phyloP scores from a whole-genome alignment of 2,797 vertebrate species.

The Dipus sagitta region DNA sequence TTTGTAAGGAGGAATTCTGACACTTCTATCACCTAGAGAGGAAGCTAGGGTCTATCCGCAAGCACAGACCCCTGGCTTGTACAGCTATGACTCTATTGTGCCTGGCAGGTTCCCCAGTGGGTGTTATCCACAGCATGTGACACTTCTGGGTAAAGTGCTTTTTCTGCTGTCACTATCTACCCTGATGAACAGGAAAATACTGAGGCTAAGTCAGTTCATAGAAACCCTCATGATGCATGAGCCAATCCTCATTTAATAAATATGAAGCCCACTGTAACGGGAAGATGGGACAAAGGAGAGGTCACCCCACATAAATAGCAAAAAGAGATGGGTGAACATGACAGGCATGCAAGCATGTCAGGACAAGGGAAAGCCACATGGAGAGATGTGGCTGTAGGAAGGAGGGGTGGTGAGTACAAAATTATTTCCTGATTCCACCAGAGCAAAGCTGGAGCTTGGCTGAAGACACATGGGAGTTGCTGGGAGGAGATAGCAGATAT shows the following conservation, averaged over 20 bases:
- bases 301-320: background rate
- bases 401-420: background rate
- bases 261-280: background rate
- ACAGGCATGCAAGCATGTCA: rapidly evolving
- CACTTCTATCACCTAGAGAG: background rate
- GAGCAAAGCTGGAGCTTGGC: background rate
- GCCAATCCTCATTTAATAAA: background rate
- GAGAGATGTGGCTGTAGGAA: background rate
- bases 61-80: too few species aligned
- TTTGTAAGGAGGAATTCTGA: background rate
- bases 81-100: background rate
- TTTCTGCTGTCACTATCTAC: background rate
- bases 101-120: background rate
- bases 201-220: rapidly evolving
- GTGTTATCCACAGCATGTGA: background rate
- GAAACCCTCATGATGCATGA: background rate
- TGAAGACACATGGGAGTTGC: conserved; percentile 34
- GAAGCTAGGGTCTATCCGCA: background rate
- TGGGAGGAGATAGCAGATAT: conserved; percentile 54
- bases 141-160: background rate
- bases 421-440: conserved; percentile 73
- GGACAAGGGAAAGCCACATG: background rate
- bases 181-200: background rate
- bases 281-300: background rate
- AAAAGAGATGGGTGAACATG: too few species aligned